Base-by-base conservation (phyloP, 2,113 vertebrate genomes). In the Hemibagrus wyckioides region DNA sequence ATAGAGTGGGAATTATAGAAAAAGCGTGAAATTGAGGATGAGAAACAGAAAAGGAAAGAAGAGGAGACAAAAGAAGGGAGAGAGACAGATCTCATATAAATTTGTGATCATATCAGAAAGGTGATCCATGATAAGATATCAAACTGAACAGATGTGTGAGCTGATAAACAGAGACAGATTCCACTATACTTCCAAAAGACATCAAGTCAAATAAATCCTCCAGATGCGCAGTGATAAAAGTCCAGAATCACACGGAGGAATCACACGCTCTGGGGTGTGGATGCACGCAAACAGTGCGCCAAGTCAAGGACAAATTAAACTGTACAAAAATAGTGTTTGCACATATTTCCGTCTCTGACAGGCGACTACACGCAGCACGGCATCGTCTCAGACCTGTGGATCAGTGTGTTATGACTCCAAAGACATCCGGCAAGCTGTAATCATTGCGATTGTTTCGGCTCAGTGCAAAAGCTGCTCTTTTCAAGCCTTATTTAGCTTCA, bases 401-500 rank as follows among this genome's bases (percentile, higher is more conserved):
- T 69, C 41, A 25, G 80, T 21, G 33, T 54, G 59, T 80, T 86
- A 39, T 54, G 61, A 80, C 73, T 50, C 17, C 73, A 50, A 69
- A 59, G 61, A 80, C 85, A 57, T 80, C 80, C 48, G 21, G 48
- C 36, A 50, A 59, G 48, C 50, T 44, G 23, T 39, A 82, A 86
- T 82, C 79, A 61, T 14, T 25, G 28, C 30, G 11, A 73, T 75
- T 75, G 76, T 87, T 87, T 87, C 30, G 10, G 57, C 80, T 59
- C 69, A 63, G 56, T 54, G 56, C 7, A 19, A 83, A 85, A 69
- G 75, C 67, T 80, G 80, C 50, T 85, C 81, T 75, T 71, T 86
- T 87, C 73, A 36, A 73, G 80, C 85, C 88, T 88, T 88, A 85
- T 88, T 88, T 87, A 91, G 90, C 19, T 71, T 82, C 76, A 25